phyloP scores from a whole-genome alignment of 2,797 vertebrate genomes.

The Brotula barbata region DNA sequence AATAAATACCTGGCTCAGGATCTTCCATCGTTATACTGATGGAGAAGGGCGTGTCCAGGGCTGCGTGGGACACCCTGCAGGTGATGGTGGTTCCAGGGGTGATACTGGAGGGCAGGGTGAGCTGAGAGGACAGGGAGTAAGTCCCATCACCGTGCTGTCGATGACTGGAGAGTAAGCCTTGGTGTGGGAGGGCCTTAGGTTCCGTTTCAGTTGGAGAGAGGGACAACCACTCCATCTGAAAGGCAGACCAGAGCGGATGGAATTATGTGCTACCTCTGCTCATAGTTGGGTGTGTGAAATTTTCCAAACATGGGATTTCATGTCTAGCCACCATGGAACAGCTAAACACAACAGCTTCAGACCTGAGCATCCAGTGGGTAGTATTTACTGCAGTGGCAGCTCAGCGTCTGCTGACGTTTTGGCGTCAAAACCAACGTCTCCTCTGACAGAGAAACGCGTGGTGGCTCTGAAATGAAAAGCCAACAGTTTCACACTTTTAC shows the following conservation, averaged over 20 bases:
- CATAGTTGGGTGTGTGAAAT: not conserved
- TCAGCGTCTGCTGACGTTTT: conserved; percentile 64
- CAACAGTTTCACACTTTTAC: not conserved
- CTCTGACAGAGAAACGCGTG: conserved; percentile 71
- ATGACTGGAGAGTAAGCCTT: conserved; percentile 81
- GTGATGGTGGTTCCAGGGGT: conserved; percentile 74
- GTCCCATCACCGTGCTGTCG: conserved; percentile 79
- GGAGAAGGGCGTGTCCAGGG: conserved; percentile 70
- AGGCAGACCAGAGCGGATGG: conserved; percentile 1
- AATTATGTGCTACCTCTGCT: not conserved
- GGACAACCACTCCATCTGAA: conserved; percentile 83
- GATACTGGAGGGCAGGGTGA: conserved; percentile 59
- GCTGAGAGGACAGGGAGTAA: conserved; percentile 78
- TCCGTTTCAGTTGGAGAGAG: conserved; percentile 55
- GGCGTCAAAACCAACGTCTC: conserved; percentile 65
- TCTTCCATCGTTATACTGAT: conserved; percentile 62
- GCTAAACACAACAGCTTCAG: conserved; percentile 16
- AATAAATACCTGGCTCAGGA: conserved; percentile 61
- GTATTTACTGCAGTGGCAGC: conserved; percentile 80
- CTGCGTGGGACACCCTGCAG: conserved; percentile 81
- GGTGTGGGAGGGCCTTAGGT: conserved; percentile 52
- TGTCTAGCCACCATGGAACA: not conserved
- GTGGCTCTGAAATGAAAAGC: conserved; percentile 65
- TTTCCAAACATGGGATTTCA: not conserved
- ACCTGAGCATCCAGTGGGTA: conserved; percentile 84